Evolutionary conservation across 2,888 invertebrate species (phyloP), one percentile per base, ranked within the genome.

Genomic region (Fabriciana adippe): DNA sequence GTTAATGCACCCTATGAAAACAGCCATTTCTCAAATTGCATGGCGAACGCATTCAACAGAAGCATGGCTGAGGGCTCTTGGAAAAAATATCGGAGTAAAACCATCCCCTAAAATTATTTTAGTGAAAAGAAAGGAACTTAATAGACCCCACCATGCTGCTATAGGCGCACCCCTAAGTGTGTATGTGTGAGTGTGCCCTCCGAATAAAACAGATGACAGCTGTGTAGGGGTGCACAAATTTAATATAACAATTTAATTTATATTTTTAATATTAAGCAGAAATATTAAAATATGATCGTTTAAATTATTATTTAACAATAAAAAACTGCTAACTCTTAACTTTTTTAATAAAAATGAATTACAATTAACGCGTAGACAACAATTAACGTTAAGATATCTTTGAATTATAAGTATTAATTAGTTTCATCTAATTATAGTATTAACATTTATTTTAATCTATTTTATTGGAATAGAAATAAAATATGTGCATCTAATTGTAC

Each of bases 51-150:
- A 88, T 89, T 89, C 89, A 87, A 81, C 86, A 81, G 82, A 80
- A 81, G 81, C 81, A 73, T 75, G 79, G 81, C 78, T 72, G 79
- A 82, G 83, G 82, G 81, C 86, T 85, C 86, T 85, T 79, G 64
- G 81, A 83, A 89, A 90, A 89, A 91, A 92, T 89, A 90, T 89
- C 87, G 85, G 89, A 92, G 90, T 90, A 90, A 87, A 92, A 88
- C 89, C 90, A 89, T 85, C 92, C 92, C 92, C 90, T 90, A 91
- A 92, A 92, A 92, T 92, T 89, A 92, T 92, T 92, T 92, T 92
- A 92, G 92, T 91, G 92, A 90, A 92, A 92, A 92, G 92, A 92
- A 92, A 90, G 91, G 89, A 92, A 92, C 92, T 92, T 92, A 92
- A 92, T 92, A 92, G 92, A 92, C 91, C 92, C 92, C 90, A 88